Conservation (phyloP, 2,888 invertebrate species). For the Morpho helenor region DNA sequence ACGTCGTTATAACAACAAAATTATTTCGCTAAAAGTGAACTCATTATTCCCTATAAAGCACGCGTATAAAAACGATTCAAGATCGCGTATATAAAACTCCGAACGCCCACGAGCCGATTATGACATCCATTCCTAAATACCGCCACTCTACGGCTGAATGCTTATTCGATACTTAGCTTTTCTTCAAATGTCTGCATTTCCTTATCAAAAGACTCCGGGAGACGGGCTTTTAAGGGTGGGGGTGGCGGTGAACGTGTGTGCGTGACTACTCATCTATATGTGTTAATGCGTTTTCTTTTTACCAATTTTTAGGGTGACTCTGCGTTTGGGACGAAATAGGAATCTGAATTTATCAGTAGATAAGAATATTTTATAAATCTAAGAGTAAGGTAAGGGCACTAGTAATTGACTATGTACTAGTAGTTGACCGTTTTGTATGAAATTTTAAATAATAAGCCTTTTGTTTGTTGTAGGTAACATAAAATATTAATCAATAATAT, state of each 20-base stretch:
- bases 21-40: background rate
- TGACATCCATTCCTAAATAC: constrained; percentile 56
- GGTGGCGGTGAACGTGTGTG: constrained; percentile 37
- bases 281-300: constrained; percentile 80
- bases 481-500: too few species aligned
- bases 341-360: background rate
- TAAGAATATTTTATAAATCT: background rate
- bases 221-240: constrained; percentile 60
- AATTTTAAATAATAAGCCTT: too few species aligned
- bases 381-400: background rate
- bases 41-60: constrained; percentile 1
- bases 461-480: too few species aligned
- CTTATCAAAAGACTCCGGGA: constrained; percentile 73
- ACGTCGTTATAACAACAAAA: background rate
- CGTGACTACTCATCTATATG: constrained; percentile 75
- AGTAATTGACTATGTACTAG: background rate
- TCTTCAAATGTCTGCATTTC: constrained; percentile 78
- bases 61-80: constrained; percentile 18
- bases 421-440: too few species aligned
- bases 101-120: constrained; percentile 39
- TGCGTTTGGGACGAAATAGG: constrained; percentile 10
- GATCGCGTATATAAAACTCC: constrained; percentile 20
- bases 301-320: constrained; percentile 71
- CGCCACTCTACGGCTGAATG: constrained; percentile 53
- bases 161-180: constrained; percentile 74